Conservation (phyloP, 2,888 invertebrate species). For the Podotricha telesiphe region DNA sequence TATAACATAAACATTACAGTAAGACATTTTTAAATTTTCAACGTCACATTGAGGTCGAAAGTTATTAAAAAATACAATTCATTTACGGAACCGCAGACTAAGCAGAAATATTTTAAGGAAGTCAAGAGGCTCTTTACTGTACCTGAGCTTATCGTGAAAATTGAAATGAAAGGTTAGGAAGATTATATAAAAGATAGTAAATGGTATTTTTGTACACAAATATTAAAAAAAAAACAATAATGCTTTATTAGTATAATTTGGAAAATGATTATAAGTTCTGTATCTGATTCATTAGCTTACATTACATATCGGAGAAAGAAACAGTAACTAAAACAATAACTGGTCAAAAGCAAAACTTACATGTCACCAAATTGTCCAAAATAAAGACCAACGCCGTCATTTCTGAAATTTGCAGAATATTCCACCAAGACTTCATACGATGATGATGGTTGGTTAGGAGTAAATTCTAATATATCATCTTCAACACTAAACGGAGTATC, state of each 20-base stretch:
- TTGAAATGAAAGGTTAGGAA: neutral
- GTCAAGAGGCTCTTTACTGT: neutral
- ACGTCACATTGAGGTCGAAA: neutral
- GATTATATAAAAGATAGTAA: neutral
- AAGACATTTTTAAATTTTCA: neutral
- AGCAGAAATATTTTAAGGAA: conserved; percentile 8
- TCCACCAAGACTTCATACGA: conserved; percentile 57
- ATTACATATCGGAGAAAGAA: neutral
- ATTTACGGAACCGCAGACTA: neutral
- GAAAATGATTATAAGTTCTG: neutral
- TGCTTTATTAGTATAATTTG: neutral
- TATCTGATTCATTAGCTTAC: neutral
- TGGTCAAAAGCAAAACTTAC: conserved; percentile 34
- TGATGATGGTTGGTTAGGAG: conserved; percentile 46
- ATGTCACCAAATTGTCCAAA: conserved; percentile 26
- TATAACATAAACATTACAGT: neutral
- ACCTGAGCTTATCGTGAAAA: neutral
- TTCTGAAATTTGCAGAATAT: conserved; percentile 54
- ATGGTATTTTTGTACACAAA: neutral
- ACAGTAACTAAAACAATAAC: neutral
- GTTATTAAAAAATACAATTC: neutral
- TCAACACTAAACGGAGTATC: conserved; percentile 45
- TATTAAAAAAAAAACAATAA: neutral
- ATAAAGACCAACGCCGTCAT: conserved; percentile 54
- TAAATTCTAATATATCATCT: conserved; percentile 54